Conservation (phyloP, 2,888 invertebrate genomes). For the Neelides folsomi region DNA sequence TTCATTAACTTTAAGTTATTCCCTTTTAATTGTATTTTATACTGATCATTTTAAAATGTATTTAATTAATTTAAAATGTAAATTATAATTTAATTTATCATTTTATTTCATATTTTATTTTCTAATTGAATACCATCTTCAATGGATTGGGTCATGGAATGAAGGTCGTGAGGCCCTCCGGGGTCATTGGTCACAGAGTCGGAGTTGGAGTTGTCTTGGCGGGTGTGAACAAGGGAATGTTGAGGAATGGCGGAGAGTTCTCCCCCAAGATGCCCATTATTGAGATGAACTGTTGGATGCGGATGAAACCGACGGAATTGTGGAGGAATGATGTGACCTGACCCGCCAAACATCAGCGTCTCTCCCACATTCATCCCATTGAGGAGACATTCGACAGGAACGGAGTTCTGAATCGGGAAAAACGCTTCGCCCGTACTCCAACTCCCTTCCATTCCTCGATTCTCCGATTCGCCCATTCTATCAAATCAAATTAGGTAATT, state of each 20-base stretch:
- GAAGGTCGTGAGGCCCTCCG: background rate
- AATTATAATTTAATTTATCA: no score
- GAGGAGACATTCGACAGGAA: slow-evolving; percentile 19
- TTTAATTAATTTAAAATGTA: no score
- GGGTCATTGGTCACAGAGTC: slow-evolving; percentile 4
- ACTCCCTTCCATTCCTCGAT: slow-evolving; percentile 13
- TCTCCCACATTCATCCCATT: slow-evolving; percentile 12
- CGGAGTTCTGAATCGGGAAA: slow-evolving; percentile 1
- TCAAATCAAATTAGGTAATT: no score
- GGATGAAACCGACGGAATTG: slow-evolving; percentile 18
- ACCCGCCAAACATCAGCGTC: slow-evolving; percentile 17
- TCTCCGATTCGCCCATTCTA: slow-evolving; percentile 12
- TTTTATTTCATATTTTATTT: no score
- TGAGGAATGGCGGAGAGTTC: background rate
- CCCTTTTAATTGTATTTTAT: no score
- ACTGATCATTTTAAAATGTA: no score
- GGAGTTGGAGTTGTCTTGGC: background rate
- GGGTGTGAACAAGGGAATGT: background rate
- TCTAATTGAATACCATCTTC: no score
- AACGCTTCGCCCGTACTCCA: slow-evolving; percentile 13
- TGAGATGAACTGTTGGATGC: slow-evolving; percentile 5
- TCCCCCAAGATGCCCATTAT: slow-evolving; percentile 8
- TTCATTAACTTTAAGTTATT: background rate
- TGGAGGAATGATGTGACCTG: slow-evolving; percentile 8
- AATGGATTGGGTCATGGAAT: no score